phyloP scores from a whole-genome alignment of 2,888 invertebrate species.

The Arctia plantaginis region DNA sequence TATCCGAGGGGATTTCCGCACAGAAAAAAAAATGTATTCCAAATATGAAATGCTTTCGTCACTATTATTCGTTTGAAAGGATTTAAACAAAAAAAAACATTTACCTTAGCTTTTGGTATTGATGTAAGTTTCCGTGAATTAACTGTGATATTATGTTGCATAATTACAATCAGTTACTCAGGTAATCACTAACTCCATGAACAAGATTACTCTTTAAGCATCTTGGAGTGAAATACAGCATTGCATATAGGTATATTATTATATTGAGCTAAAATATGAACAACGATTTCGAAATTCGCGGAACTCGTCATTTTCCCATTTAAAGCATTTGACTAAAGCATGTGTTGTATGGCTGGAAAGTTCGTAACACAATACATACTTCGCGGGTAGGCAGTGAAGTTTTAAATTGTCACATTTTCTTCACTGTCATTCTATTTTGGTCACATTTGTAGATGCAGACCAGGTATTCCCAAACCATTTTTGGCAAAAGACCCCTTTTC shows the following conservation, averaged over 20 bases:
- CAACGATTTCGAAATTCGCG: neutral
- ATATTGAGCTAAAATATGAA: neutral
- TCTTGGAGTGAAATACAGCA: neutral
- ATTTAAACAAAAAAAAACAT: no score
- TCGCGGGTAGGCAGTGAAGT: neutral
- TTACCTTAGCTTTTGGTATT: no score
- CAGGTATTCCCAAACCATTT: no score
- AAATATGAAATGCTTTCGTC: no score
- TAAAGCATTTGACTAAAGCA: neutral
- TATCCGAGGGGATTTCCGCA: no score
- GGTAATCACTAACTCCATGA: neutral
- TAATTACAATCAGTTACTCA: neutral
- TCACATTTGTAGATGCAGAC: no score
- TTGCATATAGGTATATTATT: neutral
- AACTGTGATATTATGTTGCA: no score
- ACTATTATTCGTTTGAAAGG: no score
- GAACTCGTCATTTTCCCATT: neutral
- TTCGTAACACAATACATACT: neutral
- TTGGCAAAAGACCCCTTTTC: no score
- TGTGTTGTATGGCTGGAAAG: neutral
- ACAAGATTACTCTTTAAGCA: neutral
- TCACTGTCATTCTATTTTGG: neutral
- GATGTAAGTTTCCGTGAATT: no score
- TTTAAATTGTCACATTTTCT: neutral
- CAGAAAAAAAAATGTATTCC: no score